phyloP scores from a whole-genome alignment of 2,888 invertebrate genomes.

The Malacosoma neustria region DNA sequence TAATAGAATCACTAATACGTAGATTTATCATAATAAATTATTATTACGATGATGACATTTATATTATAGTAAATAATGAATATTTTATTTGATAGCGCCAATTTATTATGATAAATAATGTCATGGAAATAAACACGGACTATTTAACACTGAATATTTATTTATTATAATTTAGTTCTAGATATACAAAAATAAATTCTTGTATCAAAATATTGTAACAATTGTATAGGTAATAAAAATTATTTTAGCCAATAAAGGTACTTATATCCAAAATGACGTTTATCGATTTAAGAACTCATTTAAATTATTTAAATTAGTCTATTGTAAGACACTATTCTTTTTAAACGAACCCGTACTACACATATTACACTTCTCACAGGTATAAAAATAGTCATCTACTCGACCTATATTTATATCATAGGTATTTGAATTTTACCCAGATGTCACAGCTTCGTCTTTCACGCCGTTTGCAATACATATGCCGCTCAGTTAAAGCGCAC shows the following conservation, averaged over 20 bases:
- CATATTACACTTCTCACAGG: slow-evolving; percentile 32
- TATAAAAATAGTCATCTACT: slow-evolving; percentile 54
- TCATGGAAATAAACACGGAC: no score
- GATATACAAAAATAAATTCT: background rate
- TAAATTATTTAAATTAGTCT: no score
- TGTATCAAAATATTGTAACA: background rate
- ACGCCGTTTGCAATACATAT: slow-evolving; percentile 26
- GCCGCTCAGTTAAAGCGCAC: slow-evolving; percentile 38
- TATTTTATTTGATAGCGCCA: no score
- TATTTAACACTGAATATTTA: no score
- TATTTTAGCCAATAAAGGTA: no score
- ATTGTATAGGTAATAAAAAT: no score
- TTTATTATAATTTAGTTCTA: background rate
- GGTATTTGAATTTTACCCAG: slow-evolving; percentile 35
- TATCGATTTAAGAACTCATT: background rate
- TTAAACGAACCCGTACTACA: slow-evolving; percentile 13
- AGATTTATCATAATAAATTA: no score
- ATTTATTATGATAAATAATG: no score
- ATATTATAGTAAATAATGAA: no score
- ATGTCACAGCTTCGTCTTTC: slow-evolving; percentile 48
- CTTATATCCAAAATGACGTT: background rate
- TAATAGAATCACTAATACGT: no score
- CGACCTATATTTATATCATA: slow-evolving; percentile 38
- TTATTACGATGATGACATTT: no score
- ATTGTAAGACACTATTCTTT: background rate